Percentiles rank a stretch among this genome's conserved stretches.
Conservation (phyloP, 2,113 vertebrate genomes). For the Noturus placidus region DNA sequence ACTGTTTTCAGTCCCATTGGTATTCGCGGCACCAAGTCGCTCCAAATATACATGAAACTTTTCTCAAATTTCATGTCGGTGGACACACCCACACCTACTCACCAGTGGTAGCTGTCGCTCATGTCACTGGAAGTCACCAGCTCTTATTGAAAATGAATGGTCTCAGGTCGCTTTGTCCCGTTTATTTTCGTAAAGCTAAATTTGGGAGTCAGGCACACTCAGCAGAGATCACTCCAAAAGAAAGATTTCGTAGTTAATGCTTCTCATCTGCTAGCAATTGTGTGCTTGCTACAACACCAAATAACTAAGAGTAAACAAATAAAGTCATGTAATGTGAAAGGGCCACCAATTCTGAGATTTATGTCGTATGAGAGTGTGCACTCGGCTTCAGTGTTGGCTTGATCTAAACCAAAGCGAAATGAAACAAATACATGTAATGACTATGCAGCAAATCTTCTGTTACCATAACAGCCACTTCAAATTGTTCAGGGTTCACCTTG, state of each 20-base stretch:
- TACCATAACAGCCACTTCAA: conserved; percentile 44
- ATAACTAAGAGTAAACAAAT: neutral
- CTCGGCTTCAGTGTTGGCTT: neutral
- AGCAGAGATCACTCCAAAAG: neutral
- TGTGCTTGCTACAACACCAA: neutral
- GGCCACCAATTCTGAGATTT: neutral
- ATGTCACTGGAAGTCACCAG: too few species aligned
- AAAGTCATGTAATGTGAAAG: neutral
- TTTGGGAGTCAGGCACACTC: neutral
- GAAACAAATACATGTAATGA: neutral
- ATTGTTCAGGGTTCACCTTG: conserved; percentile 3
- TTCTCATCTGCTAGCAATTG: neutral
- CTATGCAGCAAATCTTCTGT: conserved; percentile 17
- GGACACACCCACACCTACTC: too few species aligned
- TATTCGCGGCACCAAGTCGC: too few species aligned
- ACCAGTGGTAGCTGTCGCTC: too few species aligned
- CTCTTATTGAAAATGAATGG: too few species aligned
- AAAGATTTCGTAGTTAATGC: neutral
- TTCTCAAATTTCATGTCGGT: too few species aligned
- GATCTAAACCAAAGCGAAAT: neutral
- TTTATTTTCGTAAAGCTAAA: neutral
- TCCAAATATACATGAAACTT: too few species aligned
- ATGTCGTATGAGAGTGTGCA: neutral
- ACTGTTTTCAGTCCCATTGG: too few species aligned
- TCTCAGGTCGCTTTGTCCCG: too few species aligned